Percentiles rank a stretch among this genome's conserved stretches.
phyloP scores from a whole-genome alignment of 23 tunicate species.

The Halocynthia aurantium region DNA sequence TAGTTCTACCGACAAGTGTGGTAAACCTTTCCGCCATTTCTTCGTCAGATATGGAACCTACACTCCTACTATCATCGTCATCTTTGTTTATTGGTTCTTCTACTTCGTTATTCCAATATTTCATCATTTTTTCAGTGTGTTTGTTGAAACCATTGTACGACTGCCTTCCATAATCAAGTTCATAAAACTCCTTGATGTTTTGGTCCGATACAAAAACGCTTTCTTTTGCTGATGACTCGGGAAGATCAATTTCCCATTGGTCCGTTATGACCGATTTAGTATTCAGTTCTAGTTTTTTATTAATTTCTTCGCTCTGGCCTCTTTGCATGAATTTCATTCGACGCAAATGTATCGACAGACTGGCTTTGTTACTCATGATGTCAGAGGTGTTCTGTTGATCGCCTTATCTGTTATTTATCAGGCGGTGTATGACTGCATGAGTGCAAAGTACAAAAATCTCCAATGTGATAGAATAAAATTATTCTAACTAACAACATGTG shows the following conservation, averaged over 20 bases:
- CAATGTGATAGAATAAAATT: too few relatives aligned
- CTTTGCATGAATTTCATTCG: slow-evolving; percentile 91
- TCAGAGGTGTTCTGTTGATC: too few relatives aligned
- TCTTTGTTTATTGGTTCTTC: slow-evolving; percentile 7
- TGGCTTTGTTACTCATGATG: too few relatives aligned
- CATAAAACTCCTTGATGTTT: slow-evolving; percentile 16
- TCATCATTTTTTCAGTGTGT: slow-evolving; percentile 50
- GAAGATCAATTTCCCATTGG: slow-evolving; percentile 84
- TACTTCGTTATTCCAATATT: slow-evolving; percentile 21
- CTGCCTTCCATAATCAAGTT: slow-evolving; percentile 37
- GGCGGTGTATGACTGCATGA: too few relatives aligned
- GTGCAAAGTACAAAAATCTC: too few relatives aligned
- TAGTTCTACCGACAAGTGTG: slow-evolving; percentile 54
- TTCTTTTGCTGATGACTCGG: slow-evolving; percentile 24
- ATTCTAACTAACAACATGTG: too few relatives aligned
- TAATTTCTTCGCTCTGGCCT: slow-evolving; percentile 39
- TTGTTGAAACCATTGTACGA: slow-evolving; percentile 75
- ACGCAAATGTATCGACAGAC: slow-evolving; percentile 56
- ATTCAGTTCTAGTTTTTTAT: slow-evolving; percentile 38
- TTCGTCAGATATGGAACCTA: slow-evolving; percentile 57
- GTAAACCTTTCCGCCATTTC: slow-evolving; percentile 81
- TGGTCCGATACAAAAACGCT: slow-evolving; percentile 27
- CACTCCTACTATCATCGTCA: not conserved
- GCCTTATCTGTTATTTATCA: too few relatives aligned
- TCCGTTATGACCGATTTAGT: slow-evolving; percentile 23